These are phyloP conservation scores for Caradrina clavipalpis DNA, from an alignment of 2,888 invertebrate species.

Conservation along the genomic window DNA sequence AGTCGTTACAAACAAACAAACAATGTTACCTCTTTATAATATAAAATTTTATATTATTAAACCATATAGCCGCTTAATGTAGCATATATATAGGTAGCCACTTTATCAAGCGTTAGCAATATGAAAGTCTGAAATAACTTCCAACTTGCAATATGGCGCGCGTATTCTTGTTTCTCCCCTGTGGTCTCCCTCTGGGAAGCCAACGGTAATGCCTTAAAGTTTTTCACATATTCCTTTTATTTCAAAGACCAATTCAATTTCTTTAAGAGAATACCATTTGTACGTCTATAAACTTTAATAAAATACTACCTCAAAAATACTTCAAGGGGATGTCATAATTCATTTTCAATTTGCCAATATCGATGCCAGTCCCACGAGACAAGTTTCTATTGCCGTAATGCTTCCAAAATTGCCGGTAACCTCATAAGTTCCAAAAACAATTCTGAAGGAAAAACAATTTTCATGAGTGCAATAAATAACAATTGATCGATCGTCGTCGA, in stretches of 20 bases:
- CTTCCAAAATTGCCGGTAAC: slow-evolving; percentile 33
- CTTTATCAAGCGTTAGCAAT: slow-evolving; percentile 17
- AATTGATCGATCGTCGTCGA: slow-evolving; percentile 49
- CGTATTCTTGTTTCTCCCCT: too few species aligned
- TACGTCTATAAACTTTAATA: not conserved
- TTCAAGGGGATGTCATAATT: slow-evolving; percentile 13
- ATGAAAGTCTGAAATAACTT: slow-evolving; percentile 17
- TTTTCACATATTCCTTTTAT: not conserved
- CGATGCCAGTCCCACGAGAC: slow-evolving; percentile 25
- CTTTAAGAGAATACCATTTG: too few species aligned
- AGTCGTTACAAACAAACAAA: too few species aligned
- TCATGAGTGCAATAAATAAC: slow-evolving; percentile 47
- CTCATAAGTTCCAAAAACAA: slow-evolving; percentile 37
- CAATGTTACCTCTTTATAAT: too few species aligned
- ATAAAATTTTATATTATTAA: too few species aligned
- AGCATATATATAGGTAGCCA: not conserved
- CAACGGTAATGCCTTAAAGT: not conserved
- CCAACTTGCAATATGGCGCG: not conserved
- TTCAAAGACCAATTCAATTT: not conserved
- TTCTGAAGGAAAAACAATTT: slow-evolving; percentile 50
- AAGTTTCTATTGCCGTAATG: slow-evolving; percentile 34
- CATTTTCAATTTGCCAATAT: slow-evolving; percentile 33
- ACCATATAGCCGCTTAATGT: slow-evolving; percentile 12
- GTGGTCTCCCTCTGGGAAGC: too few species aligned
- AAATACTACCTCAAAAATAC: not conserved